Conservation (phyloP, 2,888 invertebrate genomes). For the Incurvaria masculella region DNA sequence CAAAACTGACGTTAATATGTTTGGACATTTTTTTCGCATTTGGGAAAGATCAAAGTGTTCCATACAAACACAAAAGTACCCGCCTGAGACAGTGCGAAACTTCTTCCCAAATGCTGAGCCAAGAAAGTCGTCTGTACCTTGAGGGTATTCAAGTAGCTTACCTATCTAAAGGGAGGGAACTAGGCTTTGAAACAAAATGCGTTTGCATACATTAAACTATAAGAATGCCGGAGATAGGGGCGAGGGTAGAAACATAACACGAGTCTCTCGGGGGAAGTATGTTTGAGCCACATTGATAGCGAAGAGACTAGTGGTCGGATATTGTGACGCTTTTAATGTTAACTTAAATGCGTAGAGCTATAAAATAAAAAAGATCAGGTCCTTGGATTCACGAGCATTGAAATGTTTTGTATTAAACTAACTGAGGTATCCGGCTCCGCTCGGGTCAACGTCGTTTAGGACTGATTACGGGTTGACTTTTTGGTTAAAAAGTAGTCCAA, state of each 20-base stretch:
- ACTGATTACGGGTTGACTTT: too few species aligned
- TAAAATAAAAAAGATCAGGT: too few species aligned
- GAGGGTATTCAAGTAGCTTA: conserved; percentile 42
- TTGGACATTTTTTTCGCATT: conserved; percentile 53
- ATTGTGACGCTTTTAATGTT: too few species aligned
- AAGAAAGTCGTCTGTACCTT: not conserved
- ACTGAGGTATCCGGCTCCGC: too few species aligned
- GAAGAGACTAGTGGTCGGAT: too few species aligned
- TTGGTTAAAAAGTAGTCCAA: too few species aligned
- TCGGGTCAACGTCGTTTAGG: too few species aligned
- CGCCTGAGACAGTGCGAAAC: not conserved
- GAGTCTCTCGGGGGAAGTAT: not conserved
- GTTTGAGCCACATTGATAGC: too few species aligned
- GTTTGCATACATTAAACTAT: conserved; percentile 58
- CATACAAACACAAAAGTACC: not conserved
- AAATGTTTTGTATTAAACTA: too few species aligned
- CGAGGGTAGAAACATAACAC: conserved; percentile 18
- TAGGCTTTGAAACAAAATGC: conserved; percentile 57
- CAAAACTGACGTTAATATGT: conserved; percentile 29
- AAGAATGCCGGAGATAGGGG: conserved; percentile 53
- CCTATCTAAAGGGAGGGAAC: conserved; percentile 41
- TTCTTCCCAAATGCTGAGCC: not conserved
- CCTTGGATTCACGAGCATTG: too few species aligned
- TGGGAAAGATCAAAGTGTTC: conserved; percentile 51
- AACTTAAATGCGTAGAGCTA: too few species aligned